Base-by-base conservation (phyloP, 2,888 invertebrate genomes). In the Cepaea hortensis region DNA sequence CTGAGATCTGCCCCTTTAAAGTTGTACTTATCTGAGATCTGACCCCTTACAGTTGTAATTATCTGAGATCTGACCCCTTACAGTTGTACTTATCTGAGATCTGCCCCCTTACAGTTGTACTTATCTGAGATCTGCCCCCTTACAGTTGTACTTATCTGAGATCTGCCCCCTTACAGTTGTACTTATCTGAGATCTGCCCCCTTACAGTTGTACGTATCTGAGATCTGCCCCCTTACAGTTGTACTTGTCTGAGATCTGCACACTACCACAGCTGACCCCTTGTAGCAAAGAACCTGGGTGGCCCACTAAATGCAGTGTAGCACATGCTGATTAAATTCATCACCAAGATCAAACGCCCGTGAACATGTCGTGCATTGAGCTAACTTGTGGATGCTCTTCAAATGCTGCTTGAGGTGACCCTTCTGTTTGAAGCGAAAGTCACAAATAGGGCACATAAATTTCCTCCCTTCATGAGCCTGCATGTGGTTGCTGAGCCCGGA, bases 361-460 rank as follows among this genome's bases (percentile, higher is more conserved):
- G 85, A 81, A 81, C 85, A 85, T 48, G 85, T 75, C 35, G 85
- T 61, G 73, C 85, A 85, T 65, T 85, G 85, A 6, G 85, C 81
- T 55, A 85, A 65, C 35, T 81, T 85, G 48, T 86, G 86, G 50
- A 86, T 86, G 35, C 65, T 86, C 46, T 83, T 82, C 50, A 86
- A 77, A 23, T 86, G 86, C n/a, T 68, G 72, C 23, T 86, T 86
- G n/a, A 86, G 68, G 62, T 86, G 86, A 3, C 83, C 76, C 70
- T 86, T 86, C 35, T 83, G 86, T 46, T 86, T 86, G 77, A 86
- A 86, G n/a, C 81, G 61, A n/a, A 77, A 86, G 23, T 86, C 86
- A 82, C 86, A 86, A 23, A 86, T 83, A 48, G 86, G 79, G 61
- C 86, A 86, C 82, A 81, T 82, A 20, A 86, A 86, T 61, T 82